Conservation (phyloP, 1,140 invertebrate species). For the Brachionus calyciflorus region DNA sequence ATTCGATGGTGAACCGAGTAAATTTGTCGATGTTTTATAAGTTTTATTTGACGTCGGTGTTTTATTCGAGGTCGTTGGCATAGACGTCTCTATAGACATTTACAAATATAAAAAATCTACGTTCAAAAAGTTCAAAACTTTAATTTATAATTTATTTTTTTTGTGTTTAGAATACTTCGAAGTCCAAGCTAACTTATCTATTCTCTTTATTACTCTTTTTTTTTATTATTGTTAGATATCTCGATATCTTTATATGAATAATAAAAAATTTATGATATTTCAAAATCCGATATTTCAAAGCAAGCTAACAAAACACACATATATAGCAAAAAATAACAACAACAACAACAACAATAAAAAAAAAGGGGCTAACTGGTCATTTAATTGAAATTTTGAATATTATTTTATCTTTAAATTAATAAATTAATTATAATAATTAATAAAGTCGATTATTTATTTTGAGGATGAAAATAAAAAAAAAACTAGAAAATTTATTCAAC, state of each 20-base stretch:
- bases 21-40: background rate
- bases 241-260: background rate
- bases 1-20: background rate
- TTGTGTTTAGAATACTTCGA: too few species aligned
- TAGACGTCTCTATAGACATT: constrained; percentile 32
- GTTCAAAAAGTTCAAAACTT: too few species aligned
- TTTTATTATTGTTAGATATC: background rate
- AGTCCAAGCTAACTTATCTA: too few species aligned
- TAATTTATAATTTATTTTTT: too few species aligned
- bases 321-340: background rate
- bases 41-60: background rate
- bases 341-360: background rate
- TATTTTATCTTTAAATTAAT: constrained; percentile 1
- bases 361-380: constrained; percentile 36
- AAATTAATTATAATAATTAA: constrained; percentile 39
- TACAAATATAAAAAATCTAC: too few species aligned
- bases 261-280: constrained; percentile 36
- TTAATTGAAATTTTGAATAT: constrained; percentile 19
- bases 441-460: constrained; percentile 28
- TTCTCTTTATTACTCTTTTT: background rate
- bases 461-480: background rate
- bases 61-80: constrained; percentile 4
- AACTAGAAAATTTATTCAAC: too few species aligned
- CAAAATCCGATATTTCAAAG: too few species aligned
- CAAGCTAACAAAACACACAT: too few species aligned